Percentiles rank a stretch among this genome's conserved stretches.
These are phyloP conservation scores for Sarcophaga variegata DNA, from an alignment of 2,888 invertebrate genomes.

Conservation along the genomic window DNA sequence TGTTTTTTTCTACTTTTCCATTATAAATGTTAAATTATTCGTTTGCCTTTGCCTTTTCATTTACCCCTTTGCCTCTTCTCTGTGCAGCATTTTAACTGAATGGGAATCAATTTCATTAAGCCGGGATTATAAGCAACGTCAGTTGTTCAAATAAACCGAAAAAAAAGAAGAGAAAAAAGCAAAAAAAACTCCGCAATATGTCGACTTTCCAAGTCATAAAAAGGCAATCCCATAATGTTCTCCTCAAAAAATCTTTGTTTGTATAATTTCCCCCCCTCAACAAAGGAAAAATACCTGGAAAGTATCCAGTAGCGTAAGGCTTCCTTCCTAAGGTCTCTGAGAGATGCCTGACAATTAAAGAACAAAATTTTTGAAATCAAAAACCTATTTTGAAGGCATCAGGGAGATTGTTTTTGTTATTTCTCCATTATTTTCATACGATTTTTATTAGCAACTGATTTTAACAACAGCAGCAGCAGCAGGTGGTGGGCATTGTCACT, in stretches of 20 bases:
- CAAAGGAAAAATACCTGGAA: constrained; percentile 1
- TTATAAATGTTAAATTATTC: constrained; percentile 65
- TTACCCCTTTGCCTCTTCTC: constrained; percentile 3
- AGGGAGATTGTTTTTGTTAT: neutral
- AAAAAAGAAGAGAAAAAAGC: neutral
- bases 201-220: neutral
- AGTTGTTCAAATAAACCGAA: constrained; percentile 25
- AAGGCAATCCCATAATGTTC: constrained; percentile 1
- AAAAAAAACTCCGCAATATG: neutral
- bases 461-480: constrained; percentile 59
- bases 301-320: constrained; percentile 1
- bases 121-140: constrained; percentile 67
- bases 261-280: constrained; percentile 40
- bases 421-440: constrained; percentile 44
- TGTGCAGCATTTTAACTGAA: constrained; percentile 50
- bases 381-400: constrained; percentile 55
- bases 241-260: constrained; percentile 60
- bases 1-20: constrained; percentile 51
- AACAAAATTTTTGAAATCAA: constrained; percentile 24
- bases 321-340: too few relatives aligned
- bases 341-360: constrained; percentile 25
- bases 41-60: constrained; percentile 13
- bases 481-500: constrained; percentile 23
- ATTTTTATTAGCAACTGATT: constrained; percentile 51
- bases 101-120: constrained; percentile 73